Evolutionary conservation across 2,888 invertebrate genomes (phyloP).

Genomic region (Lycophotia porphyrea): DNA sequence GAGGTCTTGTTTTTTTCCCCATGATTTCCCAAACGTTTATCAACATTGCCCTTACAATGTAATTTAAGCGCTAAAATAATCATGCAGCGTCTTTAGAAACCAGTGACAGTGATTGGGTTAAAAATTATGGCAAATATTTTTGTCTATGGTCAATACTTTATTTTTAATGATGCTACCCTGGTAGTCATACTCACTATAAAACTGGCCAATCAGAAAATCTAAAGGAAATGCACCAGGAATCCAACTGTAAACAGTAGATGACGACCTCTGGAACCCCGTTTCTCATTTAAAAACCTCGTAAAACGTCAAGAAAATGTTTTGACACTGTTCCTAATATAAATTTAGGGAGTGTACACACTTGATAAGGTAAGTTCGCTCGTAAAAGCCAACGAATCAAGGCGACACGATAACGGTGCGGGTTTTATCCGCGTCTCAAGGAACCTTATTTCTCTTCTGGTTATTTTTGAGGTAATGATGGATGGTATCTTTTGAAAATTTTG

Average conservation of each 20-base stretch:
- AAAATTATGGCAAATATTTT: neutral
- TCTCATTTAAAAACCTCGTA: constrained; percentile 82
- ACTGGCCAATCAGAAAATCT: constrained; percentile 12
- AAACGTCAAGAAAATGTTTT: constrained; percentile 81
- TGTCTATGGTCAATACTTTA: neutral
- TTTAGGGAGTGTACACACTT: constrained; percentile 69
- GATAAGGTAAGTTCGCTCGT: constrained; percentile 66
- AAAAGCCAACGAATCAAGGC: constrained; percentile 68
- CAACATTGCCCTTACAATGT: neutral
- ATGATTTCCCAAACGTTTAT: neutral
- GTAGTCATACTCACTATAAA: neutral
- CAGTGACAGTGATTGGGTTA: neutral
- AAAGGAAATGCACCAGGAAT: constrained; percentile 49
- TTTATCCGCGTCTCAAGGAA: constrained; percentile 53
- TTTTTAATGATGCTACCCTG: neutral
- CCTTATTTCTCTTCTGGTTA: constrained; percentile 55
- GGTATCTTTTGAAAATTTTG: constrained; percentile 25
- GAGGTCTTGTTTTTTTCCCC: neutral
- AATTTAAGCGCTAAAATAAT: neutral
- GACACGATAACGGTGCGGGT: constrained; percentile 59
- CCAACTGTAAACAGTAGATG: constrained; percentile 67
- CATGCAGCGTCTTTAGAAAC: neutral
- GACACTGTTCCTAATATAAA: constrained; percentile 78
- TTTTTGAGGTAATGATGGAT: constrained; percentile 57
- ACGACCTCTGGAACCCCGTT: constrained; percentile 67